These are phyloP conservation scores for Gnathonemus longibarbis DNA, from an alignment of 2,113 vertebrate species.

Conservation along the genomic window DNA sequence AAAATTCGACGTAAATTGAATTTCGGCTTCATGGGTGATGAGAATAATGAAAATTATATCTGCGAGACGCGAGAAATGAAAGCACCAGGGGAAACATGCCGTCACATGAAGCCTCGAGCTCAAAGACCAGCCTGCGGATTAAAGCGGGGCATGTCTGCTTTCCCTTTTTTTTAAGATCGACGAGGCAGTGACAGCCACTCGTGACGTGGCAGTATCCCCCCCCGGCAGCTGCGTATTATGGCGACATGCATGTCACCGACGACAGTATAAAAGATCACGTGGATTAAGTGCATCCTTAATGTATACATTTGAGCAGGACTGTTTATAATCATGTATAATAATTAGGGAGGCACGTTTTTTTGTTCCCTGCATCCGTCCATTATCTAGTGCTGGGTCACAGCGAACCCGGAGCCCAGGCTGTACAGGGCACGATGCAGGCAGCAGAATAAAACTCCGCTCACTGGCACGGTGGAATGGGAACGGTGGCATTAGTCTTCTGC, in stretches of 20 bases:
- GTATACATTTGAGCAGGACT: background rate
- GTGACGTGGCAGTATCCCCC: background rate
- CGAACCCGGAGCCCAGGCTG: background rate
- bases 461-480: background rate
- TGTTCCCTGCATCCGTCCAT: background rate
- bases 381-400: background rate
- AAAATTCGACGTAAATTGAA: constrained; percentile 26
- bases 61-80: constrained; percentile 12
- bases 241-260: background rate
- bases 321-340: background rate
- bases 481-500: background rate
- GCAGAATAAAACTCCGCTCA: background rate
- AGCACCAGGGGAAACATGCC: background rate
- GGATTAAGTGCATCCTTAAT: background rate
- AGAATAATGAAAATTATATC: constrained; percentile 12
- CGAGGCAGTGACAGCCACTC: background rate
- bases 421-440: background rate
- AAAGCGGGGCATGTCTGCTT: background rate
- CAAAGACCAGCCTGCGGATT: background rate
- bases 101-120: constrained; percentile 9
- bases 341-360: background rate
- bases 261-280: background rate
- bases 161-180: background rate
- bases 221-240: background rate
- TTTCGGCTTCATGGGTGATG: constrained; percentile 5